phyloP scores from a whole-genome alignment of 2,113 vertebrate species.

The Clarias gariepinus region DNA sequence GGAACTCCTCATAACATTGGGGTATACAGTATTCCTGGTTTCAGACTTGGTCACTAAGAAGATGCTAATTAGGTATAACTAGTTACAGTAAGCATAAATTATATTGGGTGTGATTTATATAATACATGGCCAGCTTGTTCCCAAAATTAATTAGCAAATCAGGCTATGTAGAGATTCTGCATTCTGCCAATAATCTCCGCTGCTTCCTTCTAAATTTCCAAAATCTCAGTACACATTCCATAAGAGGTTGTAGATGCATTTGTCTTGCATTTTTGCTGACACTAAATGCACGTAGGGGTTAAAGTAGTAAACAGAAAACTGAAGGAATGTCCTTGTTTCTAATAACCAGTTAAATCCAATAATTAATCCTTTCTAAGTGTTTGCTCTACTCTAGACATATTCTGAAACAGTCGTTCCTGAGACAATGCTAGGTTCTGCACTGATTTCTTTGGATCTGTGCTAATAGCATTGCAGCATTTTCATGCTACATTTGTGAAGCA shows the following conservation, averaged over 20 bases:
- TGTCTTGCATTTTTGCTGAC: no score
- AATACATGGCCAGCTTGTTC: background rate
- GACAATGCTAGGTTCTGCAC: background rate
- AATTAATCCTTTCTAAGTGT: background rate
- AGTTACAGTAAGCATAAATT: background rate
- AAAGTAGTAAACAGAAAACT: background rate
- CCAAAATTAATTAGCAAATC: background rate
- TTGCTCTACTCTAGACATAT: background rate
- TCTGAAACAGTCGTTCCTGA: background rate
- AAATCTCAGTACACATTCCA: no score
- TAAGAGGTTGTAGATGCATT: background rate
- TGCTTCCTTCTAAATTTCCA: no score
- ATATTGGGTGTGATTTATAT: no score
- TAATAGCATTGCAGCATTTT: background rate
- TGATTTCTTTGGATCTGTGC: background rate
- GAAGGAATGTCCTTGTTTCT: background rate
- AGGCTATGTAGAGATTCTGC: no score
- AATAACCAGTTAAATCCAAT: background rate
- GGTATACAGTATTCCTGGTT: background rate
- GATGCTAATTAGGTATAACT: background rate
- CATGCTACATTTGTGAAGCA: no score
- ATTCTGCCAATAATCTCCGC: no score
- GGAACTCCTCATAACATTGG: background rate
- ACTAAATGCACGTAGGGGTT: no score
- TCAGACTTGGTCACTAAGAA: background rate